Evolutionary conservation across 1,140 invertebrate genomes (phyloP).

Genomic region (Muscidifurax raptorellus): DNA sequence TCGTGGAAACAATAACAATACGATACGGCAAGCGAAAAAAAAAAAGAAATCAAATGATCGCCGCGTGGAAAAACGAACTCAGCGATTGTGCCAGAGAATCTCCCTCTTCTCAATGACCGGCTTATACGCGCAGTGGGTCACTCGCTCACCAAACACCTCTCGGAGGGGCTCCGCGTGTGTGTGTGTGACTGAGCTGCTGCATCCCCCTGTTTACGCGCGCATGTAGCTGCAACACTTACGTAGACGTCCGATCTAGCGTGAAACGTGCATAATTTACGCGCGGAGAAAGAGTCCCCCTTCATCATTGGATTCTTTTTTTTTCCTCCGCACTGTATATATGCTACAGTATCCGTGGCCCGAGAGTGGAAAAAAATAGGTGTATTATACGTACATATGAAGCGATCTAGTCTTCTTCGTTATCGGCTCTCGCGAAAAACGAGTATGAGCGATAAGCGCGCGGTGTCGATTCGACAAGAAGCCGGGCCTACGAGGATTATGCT

Average conservation of each 20-base stretch:
- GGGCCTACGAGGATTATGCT: background rate
- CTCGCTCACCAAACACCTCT: background rate
- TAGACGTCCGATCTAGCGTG: background rate
- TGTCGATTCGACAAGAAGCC: conserved; percentile 1
- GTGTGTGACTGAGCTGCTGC: background rate
- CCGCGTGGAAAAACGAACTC: background rate
- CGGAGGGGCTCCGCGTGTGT: background rate
- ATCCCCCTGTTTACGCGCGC: conserved; percentile 2
- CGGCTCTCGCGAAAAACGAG: conserved; percentile 4
- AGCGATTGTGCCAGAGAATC: background rate
- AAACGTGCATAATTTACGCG: background rate
- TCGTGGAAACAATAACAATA: background rate
- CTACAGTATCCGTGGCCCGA: background rate
- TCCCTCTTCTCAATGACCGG: background rate
- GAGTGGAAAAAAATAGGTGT: background rate
- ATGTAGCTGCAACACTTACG: background rate
- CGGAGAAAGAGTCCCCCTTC: background rate
- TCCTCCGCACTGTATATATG: background rate
- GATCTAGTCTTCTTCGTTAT: conserved; percentile 15
- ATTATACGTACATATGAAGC: background rate
- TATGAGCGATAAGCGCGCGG: conserved; percentile 17
- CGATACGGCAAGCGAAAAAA: background rate
- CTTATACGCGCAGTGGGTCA: conserved; percentile 9
- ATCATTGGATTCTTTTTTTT: background rate
- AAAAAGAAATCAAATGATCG: background rate